These are phyloP conservation scores for Acanthosepion esculentum DNA, from an alignment of 2,888 invertebrate genomes.

Conservation along the genomic window DNA sequence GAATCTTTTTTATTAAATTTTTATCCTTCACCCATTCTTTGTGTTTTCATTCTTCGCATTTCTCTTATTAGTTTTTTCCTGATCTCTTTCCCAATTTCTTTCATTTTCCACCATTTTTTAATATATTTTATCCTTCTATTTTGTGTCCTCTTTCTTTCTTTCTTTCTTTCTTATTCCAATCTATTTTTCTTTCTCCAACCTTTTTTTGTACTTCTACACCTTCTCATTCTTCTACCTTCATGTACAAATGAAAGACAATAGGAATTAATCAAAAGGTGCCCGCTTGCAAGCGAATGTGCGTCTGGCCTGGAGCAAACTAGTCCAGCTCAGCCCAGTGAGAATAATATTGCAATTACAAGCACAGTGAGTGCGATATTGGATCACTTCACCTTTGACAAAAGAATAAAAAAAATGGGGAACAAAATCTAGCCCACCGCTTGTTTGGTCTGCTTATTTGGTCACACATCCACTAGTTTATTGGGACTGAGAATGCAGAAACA, in stretches of 20 bases:
- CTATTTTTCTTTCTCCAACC: background rate
- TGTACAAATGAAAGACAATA: background rate
- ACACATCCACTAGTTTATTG: background rate
- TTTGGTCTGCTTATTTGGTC: too few relatives aligned
- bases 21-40: background rate
- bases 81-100: background rate
- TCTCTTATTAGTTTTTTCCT: background rate
- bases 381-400: constrained; percentile 18
- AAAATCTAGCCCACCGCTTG: background rate
- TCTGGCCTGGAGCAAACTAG: background rate
- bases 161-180: background rate
- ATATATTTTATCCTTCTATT: background rate
- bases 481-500: background rate
- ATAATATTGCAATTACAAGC: constrained; percentile 33
- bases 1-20: background rate
- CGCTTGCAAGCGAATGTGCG: background rate
- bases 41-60: background rate
- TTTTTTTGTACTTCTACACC: background rate
- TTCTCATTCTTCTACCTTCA: background rate
- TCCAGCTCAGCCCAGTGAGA: background rate
- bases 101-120: background rate
- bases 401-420: background rate
- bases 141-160: background rate
- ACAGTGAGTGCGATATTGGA: constrained; percentile 7
- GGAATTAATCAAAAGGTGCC: background rate